These are phyloP conservation scores for Myotis vivesi DNA, from an alignment of 2,797 vertebrate species.

Conservation along the genomic window DNA sequence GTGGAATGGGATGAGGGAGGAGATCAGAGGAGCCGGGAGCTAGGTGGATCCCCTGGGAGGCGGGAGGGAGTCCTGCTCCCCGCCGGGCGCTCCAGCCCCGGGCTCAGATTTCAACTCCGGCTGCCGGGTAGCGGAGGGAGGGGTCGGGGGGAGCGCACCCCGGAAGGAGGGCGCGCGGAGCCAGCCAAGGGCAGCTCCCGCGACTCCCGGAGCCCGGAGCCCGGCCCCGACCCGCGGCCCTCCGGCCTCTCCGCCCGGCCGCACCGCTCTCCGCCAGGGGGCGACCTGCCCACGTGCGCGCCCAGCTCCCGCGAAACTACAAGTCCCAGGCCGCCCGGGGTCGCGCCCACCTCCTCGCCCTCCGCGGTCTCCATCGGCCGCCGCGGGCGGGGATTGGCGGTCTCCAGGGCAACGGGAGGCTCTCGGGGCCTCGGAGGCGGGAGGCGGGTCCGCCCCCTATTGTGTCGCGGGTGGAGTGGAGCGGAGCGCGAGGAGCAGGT, in stretches of 20 bases:
- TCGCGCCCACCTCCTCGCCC: slow-evolving; percentile 36
- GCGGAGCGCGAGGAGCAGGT: slow-evolving; percentile 65
- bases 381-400: slow-evolving; percentile 70
- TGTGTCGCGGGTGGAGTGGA: slow-evolving; percentile 66
- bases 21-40: neutral
- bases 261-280: slow-evolving; percentile 64
- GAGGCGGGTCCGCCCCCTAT: slow-evolving; percentile 77
- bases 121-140: neutral
- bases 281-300: slow-evolving; percentile 68
- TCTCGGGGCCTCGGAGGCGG: slow-evolving; percentile 65
- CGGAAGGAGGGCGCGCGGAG: neutral
- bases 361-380: slow-evolving; percentile 40
- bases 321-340: slow-evolving; percentile 70
- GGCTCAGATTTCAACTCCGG: slow-evolving; percentile 48
- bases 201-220: neutral
- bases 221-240: neutral
- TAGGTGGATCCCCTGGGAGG: slow-evolving; percentile 49
- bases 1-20: neutral
- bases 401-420: slow-evolving; percentile 78
- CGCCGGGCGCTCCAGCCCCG: neutral
- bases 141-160: neutral
- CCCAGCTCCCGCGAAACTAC: slow-evolving; percentile 51
- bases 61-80: neutral
- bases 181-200: neutral
- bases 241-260: neutral